phyloP scores from a whole-genome alignment of 2,888 invertebrate species.

The Campoletis raptor region DNA sequence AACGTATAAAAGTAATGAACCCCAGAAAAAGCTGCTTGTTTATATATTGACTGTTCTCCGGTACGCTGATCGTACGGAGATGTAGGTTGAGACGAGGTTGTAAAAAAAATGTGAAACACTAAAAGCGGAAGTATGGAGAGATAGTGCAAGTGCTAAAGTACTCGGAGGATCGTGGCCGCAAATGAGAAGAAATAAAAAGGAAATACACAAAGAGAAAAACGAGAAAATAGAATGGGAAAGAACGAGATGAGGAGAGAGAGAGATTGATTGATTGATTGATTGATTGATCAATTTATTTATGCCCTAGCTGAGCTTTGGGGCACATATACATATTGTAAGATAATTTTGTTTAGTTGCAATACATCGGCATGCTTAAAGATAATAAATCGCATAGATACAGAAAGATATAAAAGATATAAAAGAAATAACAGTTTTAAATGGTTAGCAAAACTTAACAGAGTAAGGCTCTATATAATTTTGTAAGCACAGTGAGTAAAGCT shows the following conservation, averaged over 20 bases:
- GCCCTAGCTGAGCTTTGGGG: too few species aligned
- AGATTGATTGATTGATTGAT: too few species aligned
- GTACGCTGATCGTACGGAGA: conserved; percentile 19
- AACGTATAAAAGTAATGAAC: background rate
- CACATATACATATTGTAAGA: too few species aligned
- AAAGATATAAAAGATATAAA: too few species aligned
- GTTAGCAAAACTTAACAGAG: too few species aligned
- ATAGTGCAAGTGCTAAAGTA: conserved; percentile 35
- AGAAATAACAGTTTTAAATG: too few species aligned
- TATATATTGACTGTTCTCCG: conserved; percentile 13
- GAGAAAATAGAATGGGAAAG: conserved; percentile 19
- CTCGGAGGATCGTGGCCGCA: conserved; percentile 45
- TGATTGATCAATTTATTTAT: too few species aligned
- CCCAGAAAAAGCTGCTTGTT: background rate
- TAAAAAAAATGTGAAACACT: conserved; percentile 47
- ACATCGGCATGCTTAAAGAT: too few species aligned
- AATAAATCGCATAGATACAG: too few species aligned
- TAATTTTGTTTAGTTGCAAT: too few species aligned
- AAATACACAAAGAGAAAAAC: conserved; percentile 29
- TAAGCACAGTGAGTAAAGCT: too few species aligned
- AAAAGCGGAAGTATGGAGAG: conserved; percentile 53
- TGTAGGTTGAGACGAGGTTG: conserved; percentile 26
- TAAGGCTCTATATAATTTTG: too few species aligned
- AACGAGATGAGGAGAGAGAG: background rate
- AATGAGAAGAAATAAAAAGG: conserved; percentile 53